A percentile compares a stretch with the other conserved stretches of the same genome.
Conservation (phyloP, 2,797 vertebrate species). For the Leptoclinus maculatus region DNA sequence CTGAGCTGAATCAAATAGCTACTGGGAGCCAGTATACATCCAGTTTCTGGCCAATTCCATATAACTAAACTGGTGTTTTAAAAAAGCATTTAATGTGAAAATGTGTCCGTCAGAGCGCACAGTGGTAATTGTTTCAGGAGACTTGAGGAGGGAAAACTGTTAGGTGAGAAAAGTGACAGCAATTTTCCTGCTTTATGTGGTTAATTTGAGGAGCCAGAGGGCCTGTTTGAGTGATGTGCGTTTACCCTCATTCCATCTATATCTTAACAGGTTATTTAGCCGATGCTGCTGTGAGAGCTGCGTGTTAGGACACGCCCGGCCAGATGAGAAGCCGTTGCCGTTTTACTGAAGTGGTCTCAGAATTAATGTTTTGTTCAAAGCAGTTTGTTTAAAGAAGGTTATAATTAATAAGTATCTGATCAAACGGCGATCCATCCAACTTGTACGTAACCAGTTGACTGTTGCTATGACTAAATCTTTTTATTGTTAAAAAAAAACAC, state of each 20-base stretch:
- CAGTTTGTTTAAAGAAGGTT: constrained; percentile 27
- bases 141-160: constrained; percentile 53
- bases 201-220: constrained; percentile 63
- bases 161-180: constrained; percentile 66
- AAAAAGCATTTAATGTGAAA: constrained; percentile 63
- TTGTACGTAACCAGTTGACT: background rate
- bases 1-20: constrained; percentile 54
- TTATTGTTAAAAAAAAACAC: background rate
- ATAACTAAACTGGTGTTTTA: constrained; percentile 45
- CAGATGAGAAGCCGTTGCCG: constrained; percentile 21
- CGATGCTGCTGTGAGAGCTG: constrained; percentile 18
- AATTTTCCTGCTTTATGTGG: constrained; percentile 63
- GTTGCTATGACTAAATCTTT: background rate
- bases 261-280: constrained; percentile 56
- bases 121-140: constrained; percentile 64
- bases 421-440: background rate
- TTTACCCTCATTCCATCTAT: constrained; percentile 57
- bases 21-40: constrained; percentile 31
- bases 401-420: constrained; percentile 25
- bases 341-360: constrained; percentile 22
- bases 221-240: constrained; percentile 57
- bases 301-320: constrained; percentile 46
- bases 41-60: constrained; percentile 28
- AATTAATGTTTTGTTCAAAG: constrained; percentile 34
- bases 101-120: constrained; percentile 55